Evolutionary conservation across 2,888 invertebrate genomes (phyloP).

Genomic region (Cabera pusaria): DNA sequence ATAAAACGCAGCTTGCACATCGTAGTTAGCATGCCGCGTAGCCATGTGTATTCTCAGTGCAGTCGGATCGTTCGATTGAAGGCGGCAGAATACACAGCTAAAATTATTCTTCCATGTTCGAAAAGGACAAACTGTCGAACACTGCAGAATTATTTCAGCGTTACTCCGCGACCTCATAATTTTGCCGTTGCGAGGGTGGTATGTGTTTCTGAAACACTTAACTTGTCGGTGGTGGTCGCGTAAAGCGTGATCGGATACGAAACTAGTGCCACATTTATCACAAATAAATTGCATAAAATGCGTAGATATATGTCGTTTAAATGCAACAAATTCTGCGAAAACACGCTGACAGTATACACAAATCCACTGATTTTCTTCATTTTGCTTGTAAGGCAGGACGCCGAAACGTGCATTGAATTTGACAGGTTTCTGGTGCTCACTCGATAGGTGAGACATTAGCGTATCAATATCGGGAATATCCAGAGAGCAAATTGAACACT

Average conservation of each 20-base stretch:
- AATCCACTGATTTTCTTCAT: conserved; percentile 50
- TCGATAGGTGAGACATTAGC: conserved; percentile 64
- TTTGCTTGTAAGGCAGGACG: conserved; percentile 69
- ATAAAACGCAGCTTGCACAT: conserved; percentile 70
- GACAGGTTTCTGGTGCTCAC: conserved; percentile 62
- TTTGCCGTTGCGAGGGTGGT: conserved; percentile 68
- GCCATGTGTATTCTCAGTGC: conserved; percentile 62
- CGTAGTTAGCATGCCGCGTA: conserved; percentile 62
- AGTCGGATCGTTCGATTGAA: conserved; percentile 66
- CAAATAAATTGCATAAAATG: conserved; percentile 73
- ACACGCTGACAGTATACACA: conserved; percentile 67
- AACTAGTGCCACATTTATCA: conserved; percentile 71
- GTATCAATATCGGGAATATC: conserved; percentile 59
- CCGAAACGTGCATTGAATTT: conserved; percentile 69
- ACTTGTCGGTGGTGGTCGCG: conserved; percentile 70
- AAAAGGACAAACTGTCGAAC: conserved; percentile 71
- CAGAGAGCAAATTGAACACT: conserved; percentile 64
- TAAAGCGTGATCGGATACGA: conserved; percentile 67
- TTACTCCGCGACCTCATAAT: conserved; percentile 63
- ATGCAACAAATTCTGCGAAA: conserved; percentile 57
- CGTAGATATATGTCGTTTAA: conserved; percentile 66
- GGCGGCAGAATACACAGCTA: conserved; percentile 72
- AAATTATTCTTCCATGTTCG: conserved; percentile 75
- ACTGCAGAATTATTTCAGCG: conserved; percentile 71
- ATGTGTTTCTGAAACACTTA: conserved; percentile 66